Evolutionary conservation across 2,888 invertebrate species (phyloP), one percentile per base, ranked within the genome.

Genomic region (Neoascia interrupta): DNA sequence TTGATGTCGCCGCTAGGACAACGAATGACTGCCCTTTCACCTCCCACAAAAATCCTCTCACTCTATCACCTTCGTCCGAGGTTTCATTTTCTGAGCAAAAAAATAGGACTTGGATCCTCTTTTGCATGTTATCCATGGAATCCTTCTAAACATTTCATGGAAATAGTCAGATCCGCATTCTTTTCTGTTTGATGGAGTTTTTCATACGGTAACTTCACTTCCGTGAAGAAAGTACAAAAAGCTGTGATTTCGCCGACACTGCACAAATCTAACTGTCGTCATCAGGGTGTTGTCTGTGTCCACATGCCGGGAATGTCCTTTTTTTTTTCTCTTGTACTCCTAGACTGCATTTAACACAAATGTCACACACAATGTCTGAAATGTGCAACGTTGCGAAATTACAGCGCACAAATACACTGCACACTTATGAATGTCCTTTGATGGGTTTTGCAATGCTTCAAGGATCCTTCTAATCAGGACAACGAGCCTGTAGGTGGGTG

Each of bases 391-490:
- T 54, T 74, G 68, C 68, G 47, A 73, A 54, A 68, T 56, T 64
- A 47, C n/a, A n/a, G n/a, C n/a, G n/a, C n/a, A n/a, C n/a, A n/a
- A n/a, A n/a, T n/a, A n/a, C n/a, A n/a, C 61, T 68, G 49, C 58
- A 21, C 64, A 28, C 61, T 31, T 15, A 28, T 13, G 18, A 1
- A 37, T 37, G 56, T 53, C 41, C 41, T 73, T 73, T 58, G 60
- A 60, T 37, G 47, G 73, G 13, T 58, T n/a, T 74, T 74, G 58
- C 60, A 15, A 61, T 54, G 61, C 54, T 68, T 61, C 28, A 19
- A 68, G 74, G 47, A 54, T 74, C 54, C 60, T 68, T 74, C 66
- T 73, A 73, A 73, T 73, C 73, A 73, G 64, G 36, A 66, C 58
- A 58, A 73, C 58, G 58, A 56, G 49, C 54, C 15, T n/a, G 34